These are phyloP conservation scores for Cryptophagus acutangulus DNA, from an alignment of 2,888 invertebrate genomes.

Conservation along the genomic window DNA sequence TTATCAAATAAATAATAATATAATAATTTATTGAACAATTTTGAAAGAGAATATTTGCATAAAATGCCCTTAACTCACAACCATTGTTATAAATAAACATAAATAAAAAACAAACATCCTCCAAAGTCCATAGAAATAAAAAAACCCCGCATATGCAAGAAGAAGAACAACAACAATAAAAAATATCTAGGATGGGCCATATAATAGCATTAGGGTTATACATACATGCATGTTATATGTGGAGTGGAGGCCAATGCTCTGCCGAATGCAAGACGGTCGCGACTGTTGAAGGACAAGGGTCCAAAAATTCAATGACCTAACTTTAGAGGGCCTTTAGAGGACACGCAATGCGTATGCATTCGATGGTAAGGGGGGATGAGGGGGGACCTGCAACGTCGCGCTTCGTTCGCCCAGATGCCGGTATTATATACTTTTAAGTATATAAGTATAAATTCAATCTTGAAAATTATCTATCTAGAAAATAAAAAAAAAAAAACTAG, in stretches of 20 bases:
- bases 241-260: constrained; percentile 28
- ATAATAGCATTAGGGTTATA: constrained; percentile 22
- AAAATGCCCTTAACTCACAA: too few relatives aligned
- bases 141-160: too few relatives aligned
- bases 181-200: constrained; percentile 7
- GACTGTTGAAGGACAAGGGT: constrained; percentile 48
- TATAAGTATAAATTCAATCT: background rate
- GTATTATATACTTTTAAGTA: constrained; percentile 10
- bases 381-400: constrained; percentile 21
- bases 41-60: too few relatives aligned
- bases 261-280: constrained; percentile 44
- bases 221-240: too few relatives aligned
- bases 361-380: constrained; percentile 15
- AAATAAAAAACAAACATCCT: too few relatives aligned
- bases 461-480: constrained; percentile 18
- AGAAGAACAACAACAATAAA: too few relatives aligned
- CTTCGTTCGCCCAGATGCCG: constrained; percentile 15
- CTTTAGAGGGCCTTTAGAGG: constrained; percentile 51
- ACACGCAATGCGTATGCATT: constrained; percentile 45
- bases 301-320: constrained; percentile 52
- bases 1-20: too few relatives aligned
- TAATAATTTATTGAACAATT: too few relatives aligned
- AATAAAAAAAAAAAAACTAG: constrained; percentile 19
- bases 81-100: too few relatives aligned
- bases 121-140: too few relatives aligned